phyloP scores from a whole-genome alignment of 1,140 invertebrate species.

The Cephus cinctus region DNA sequence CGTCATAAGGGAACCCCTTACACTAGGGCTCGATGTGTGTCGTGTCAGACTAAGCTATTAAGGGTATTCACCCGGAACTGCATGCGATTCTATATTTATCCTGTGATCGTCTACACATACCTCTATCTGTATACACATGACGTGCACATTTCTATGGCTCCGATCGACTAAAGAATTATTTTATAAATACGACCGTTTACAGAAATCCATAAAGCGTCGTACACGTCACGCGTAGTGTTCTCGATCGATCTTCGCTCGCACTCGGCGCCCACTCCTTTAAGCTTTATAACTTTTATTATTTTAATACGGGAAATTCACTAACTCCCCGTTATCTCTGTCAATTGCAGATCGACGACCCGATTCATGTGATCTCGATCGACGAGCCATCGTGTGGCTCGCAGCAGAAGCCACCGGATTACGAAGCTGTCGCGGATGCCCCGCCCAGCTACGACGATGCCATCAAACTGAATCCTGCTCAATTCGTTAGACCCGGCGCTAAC shows the following conservation, averaged over 20 bases:
- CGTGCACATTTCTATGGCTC: no score
- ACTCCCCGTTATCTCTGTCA: slow-evolving; percentile 5
- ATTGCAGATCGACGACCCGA: slow-evolving; percentile 64
- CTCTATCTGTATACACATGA: no score
- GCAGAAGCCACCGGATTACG: slow-evolving; percentile 74
- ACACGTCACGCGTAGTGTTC: no score
- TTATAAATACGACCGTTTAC: no score
- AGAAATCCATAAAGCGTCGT: no score
- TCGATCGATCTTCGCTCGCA: no score
- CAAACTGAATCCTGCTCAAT: slow-evolving; percentile 63
- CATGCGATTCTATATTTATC: slow-evolving; percentile 32
- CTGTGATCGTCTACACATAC: slow-evolving; percentile 22
- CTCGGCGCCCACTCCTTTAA: no score
- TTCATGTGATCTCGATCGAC: slow-evolving; percentile 66
- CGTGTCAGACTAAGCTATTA: slow-evolving; percentile 21
- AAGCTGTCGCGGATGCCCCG: slow-evolving; percentile 66
- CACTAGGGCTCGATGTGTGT: no score
- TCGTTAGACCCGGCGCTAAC: slow-evolving; percentile 35
- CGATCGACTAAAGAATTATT: no score
- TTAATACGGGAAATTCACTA: neutral
- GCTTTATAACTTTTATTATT: no score
- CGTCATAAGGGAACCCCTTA: no score
- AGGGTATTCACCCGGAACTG: slow-evolving; percentile 43
- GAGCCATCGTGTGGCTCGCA: slow-evolving; percentile 46
- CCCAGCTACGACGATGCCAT: slow-evolving; percentile 75